Base-by-base conservation (phyloP, 2,888 invertebrate genomes). In the Vanessa cardui region DNA sequence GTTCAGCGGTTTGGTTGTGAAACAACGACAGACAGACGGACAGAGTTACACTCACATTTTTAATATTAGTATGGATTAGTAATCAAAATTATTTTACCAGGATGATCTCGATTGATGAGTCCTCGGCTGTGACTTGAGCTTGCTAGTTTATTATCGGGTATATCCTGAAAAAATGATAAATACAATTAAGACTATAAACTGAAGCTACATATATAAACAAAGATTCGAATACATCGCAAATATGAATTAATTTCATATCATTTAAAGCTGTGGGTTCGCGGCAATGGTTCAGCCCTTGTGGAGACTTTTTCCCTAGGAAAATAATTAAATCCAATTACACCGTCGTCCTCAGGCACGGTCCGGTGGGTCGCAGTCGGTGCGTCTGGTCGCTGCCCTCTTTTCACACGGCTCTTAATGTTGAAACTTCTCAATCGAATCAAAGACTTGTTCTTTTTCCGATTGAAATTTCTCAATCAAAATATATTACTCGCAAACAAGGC, bases 121-220 rank as follows among this genome's bases (percentile, higher is more conserved):
- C 88, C 90, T 70, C 88, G 81, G 47, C 86, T 82, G 71, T 90
- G 79, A 70, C 83, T 86, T 2, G 89, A 85, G 69, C 87, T 80
- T 49, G 91, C 88, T 61, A 87, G 69, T 7, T 77, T 80, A 72
- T 80, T 90, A 74, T 92, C 92, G 6, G 85, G 78, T 64, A 83
- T 75, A 71, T 89, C 88, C 91, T 92, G 83, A 64, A 82, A 87
- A 52, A 18, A 4, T 21, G 6, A 15, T 16, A 54, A 54, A 31
- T 16, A 31, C n/a, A 52, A 21, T 44, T 52, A 26, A 18, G n/a
- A 54, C 12, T 9, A 39, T 39, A 39, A 12, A 12, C 4, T 12
- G 12, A 39, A 52, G 44, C 20, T 62, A 45, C 7, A 6, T 2
- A 16, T 8, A 21, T 16, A 31, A 49, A 5, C 16, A 21, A 21